Evolutionary conservation across 2,113 vertebrate genomes (phyloP).

Genomic region (Periophthalmodon schlosseri): DNA sequence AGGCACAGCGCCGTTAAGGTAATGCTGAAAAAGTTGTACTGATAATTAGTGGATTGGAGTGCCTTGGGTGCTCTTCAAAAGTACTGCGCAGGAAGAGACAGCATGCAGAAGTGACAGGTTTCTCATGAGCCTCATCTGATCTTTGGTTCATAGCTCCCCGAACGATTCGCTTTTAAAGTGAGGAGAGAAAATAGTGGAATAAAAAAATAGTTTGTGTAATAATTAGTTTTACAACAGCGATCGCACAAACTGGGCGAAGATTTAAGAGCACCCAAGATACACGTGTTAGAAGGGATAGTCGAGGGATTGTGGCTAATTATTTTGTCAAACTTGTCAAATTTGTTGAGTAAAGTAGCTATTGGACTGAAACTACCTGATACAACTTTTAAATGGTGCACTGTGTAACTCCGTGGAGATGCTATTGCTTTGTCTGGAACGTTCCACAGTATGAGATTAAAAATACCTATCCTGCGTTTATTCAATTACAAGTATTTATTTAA

Average conservation of each 20-base stretch:
- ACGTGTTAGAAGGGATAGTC: slow-evolving; percentile 13
- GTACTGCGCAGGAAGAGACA: slow-evolving; percentile 24
- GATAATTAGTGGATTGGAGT: slow-evolving; percentile 52
- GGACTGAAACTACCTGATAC: not conserved
- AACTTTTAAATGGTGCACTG: not conserved
- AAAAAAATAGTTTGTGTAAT: slow-evolving; percentile 20
- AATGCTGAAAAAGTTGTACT: slow-evolving; percentile 51
- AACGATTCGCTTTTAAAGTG: slow-evolving; percentile 21
- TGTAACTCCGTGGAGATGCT: not conserved
- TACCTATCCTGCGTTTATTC: no score
- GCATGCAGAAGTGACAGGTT: slow-evolving; percentile 54
- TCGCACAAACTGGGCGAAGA: not conserved
- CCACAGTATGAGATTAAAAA: no score
- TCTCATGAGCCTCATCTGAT: slow-evolving; percentile 34
- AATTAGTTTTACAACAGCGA: slow-evolving; percentile 16
- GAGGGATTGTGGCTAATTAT: not conserved
- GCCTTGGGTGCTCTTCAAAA: slow-evolving; percentile 58
- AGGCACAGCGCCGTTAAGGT: not conserved
- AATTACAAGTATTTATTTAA: no score
- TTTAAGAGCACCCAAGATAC: not conserved
- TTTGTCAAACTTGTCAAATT: not conserved
- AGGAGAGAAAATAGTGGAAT: slow-evolving; percentile 8
- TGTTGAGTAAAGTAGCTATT: not conserved
- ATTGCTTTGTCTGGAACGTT: not conserved
- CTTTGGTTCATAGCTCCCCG: slow-evolving; percentile 20